Base-by-base conservation (phyloP, 2,888 invertebrate species). In the Melolontha melolontha region DNA sequence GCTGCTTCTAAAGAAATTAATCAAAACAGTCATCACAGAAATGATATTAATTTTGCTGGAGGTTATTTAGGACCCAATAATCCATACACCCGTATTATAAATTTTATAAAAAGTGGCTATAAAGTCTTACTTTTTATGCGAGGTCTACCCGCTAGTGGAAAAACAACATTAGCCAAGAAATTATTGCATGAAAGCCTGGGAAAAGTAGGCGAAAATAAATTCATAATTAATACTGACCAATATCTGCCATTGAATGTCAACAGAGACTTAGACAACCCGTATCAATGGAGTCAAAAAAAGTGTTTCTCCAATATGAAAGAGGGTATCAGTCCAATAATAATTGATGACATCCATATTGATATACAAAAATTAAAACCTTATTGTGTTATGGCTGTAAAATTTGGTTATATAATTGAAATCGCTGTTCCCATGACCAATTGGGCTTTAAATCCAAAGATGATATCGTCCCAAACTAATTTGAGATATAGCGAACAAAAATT, bases 291-390 rank as follows among this genome's bases (percentile, higher is more conserved):
- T 82, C 88, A 90, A 66, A 81, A 82, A 5, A 84, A 89, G 73
- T 91, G 91, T 42, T 77, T 75, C 29, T 82, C 84, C 2, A 89
- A 88, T 2, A 81, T 92, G 72, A 78, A 78, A 7, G 78, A 84
- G 57, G 92, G 91, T 0, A 80, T 88, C 64, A 93, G 92, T 78
- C 96, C 96, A 0, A 84, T 97, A 11, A 88, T 97, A 63, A 88
- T 97, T 63, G 97, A 97, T 78, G 97, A 97, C 79, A 97, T 97
- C 0, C 94, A 97, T 79, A 86, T 89, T 1, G 85, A 90, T 79
- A 75, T 87, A 6, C 96, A 95, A 95, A 96, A 97, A 83, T 95
- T 97, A 92, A 84, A 88, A 72, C 87, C 90, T 0, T 96, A 96
- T 82, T 88, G 89, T 1, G 79, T 80, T 27, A 81, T 87, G 80